Percentiles rank a stretch among this genome's conserved stretches.
These are phyloP conservation scores for Osmoderma eremita DNA, from an alignment of 2,888 invertebrate genomes.

Conservation along the genomic window DNA sequence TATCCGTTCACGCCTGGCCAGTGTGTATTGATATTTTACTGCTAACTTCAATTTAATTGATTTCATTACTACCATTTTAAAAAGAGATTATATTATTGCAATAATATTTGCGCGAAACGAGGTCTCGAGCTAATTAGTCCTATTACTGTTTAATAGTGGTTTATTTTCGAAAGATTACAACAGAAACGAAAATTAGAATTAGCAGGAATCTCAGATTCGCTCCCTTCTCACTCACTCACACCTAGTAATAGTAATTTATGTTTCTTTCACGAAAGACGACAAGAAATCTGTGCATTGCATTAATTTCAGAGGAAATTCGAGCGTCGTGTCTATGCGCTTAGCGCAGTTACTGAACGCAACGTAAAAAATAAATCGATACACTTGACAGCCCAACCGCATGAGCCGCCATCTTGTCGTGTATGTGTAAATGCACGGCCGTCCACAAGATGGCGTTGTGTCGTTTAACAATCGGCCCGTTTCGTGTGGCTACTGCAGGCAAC, in stretches of 20 bases:
- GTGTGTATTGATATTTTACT: constrained; percentile 23
- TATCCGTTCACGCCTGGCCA: constrained; percentile 35
- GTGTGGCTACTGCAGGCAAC: neutral
- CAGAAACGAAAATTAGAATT: constrained; percentile 9
- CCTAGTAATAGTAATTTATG: neutral
- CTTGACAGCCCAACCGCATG: neutral
- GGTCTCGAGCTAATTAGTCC: constrained; percentile 12
- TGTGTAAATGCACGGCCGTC: neutral
- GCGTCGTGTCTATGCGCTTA: neutral
- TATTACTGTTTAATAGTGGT: neutral
- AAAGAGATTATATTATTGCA: neutral
- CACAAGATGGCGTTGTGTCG: constrained; percentile 9
- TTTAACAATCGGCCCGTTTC: neutral
- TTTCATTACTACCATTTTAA: neutral
- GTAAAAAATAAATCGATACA: no score
- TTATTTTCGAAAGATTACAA: neutral
- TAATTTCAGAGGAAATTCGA: constrained; percentile 25
- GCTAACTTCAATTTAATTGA: neutral
- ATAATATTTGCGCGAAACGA: constrained; percentile 13
- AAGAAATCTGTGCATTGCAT: constrained; percentile 31
- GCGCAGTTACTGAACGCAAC: no score
- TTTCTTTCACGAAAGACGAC: neutral
- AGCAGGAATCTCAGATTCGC: constrained; percentile 32
- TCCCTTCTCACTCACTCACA: neutral
- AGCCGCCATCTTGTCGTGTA: constrained; percentile 5